phyloP scores from a whole-genome alignment of 1,140 invertebrate genomes.

The Cydia fagiglandana region DNA sequence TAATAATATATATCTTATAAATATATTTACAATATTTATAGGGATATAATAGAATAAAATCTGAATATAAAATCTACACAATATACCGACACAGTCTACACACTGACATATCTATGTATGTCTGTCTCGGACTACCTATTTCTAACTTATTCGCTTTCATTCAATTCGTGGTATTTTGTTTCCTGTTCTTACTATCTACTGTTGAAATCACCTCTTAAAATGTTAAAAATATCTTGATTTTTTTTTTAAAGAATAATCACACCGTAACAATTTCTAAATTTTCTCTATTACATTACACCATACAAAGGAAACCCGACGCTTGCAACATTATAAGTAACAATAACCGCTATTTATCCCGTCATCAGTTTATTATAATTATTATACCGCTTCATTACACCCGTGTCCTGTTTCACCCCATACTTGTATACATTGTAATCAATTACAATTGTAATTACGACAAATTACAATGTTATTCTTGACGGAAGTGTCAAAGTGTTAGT shows the following conservation, averaged over 20 bases:
- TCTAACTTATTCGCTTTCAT: too few species aligned
- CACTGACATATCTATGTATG: too few species aligned
- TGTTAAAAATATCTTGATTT: too few species aligned
- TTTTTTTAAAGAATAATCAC: not conserved
- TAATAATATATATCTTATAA: too few species aligned
- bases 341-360: conserved; percentile 10
- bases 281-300: not conserved
- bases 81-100: too few species aligned
- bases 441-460: conserved; percentile 22
- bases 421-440: conserved; percentile 18
- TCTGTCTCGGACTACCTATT: too few species aligned
- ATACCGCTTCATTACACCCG: not conserved
- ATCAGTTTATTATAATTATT: not conserved
- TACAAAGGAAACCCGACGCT: not conserved
- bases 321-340: conserved; percentile 2
- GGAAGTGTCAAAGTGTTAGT: conserved; percentile 4
- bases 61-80: too few species aligned
- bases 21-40: too few species aligned
- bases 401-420: not conserved
- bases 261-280: not conserved
- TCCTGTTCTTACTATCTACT: too few species aligned
- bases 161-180: too few species aligned
- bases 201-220: too few species aligned
- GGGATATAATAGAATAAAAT: too few species aligned
- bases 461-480: conserved; percentile 17